Evolutionary conservation across 2,888 invertebrate species (phyloP).

Genomic region (Piscicola geometra): DNA sequence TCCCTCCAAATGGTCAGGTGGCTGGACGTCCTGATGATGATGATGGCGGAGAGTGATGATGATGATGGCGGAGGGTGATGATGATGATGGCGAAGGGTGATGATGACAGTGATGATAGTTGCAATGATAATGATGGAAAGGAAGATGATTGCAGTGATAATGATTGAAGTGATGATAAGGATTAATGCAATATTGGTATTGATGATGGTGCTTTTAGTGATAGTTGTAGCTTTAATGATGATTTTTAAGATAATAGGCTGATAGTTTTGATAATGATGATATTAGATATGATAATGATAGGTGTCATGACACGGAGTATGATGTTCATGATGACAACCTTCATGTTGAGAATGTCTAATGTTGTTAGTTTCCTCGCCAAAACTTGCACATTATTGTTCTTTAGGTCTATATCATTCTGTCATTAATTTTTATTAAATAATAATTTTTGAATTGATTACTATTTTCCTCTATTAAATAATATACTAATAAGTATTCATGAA

Average conservation of each 20-base stretch:
- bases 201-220: not conserved
- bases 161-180: not conserved
- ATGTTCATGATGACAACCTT: too few species aligned
- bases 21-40: slow-evolving; percentile 46
- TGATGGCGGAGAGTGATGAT: slow-evolving; percentile 5
- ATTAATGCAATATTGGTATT: not conserved
- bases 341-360: too few species aligned
- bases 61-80: slow-evolving; percentile 6
- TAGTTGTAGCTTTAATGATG: not conserved
- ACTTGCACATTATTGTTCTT: too few species aligned
- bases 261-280: not conserved
- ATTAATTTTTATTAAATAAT: too few species aligned
- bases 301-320: too few species aligned
- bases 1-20: slow-evolving; percentile 57
- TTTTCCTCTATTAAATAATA: too few species aligned
- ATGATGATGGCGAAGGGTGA: not conserved
- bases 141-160: not conserved
- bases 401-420: too few species aligned
- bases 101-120: not conserved
- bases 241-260: not conserved
- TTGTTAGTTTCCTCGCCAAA: too few species aligned
- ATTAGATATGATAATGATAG: too few species aligned
- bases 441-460: too few species aligned
- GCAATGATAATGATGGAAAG: not conserved
- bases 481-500: too few species aligned